Base-by-base conservation (phyloP, 2,113 vertebrate species). In the Pseudorasbora parva region DNA sequence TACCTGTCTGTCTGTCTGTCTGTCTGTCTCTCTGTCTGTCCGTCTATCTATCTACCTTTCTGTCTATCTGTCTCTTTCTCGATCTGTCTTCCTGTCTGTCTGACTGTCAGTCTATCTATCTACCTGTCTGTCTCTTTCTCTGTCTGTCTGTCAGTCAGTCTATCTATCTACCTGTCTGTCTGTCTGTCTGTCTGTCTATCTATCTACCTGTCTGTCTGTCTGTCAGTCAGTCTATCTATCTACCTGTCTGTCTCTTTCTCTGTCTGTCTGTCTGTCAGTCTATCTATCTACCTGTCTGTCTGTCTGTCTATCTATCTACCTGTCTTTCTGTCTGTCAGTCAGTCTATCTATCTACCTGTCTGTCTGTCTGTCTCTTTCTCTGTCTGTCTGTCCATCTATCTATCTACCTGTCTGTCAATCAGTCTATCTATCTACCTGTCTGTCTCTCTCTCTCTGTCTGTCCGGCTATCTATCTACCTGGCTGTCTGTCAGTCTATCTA, bases 381-480 rank as follows among this genome's bases (percentile, higher is more conserved):
- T 30, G 0, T 66, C 11, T 30, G 0, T 30, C 11, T 25, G 1
- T 27, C 23, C 30, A 0, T 64, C 23, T 64, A 3, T 64, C 27
- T 64, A 11, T 64, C 60, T 30, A 1, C 30, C 60, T 30, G 0
- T 64, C 60, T 30, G 0, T 30, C 23, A 30, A 1, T 64, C 23
- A 15, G 0, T 27, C 60, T 14, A 0, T 64, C 60, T 64, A 0
- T 64, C 25, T 30, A 0, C 30, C 27, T 30, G 1, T 64, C 23
- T 30, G 0, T n/a, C n/a, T n/a, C n/a, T n/a, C n/a, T 25, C 27
- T 64, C 0, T 19, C 14, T 9, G 0, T 57, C 17, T 8, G 1
- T 21, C 17, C 10, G 8, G 1, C 21, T 9, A 8, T 60, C 7
- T 23, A 8, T 66, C 62, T 15, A 0, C 17, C 62, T 33, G 1